A percentile compares a stretch with the other conserved stretches of the same genome.
phyloP scores from a whole-genome alignment of 1,140 invertebrate species.

The Papilio polytes region DNA sequence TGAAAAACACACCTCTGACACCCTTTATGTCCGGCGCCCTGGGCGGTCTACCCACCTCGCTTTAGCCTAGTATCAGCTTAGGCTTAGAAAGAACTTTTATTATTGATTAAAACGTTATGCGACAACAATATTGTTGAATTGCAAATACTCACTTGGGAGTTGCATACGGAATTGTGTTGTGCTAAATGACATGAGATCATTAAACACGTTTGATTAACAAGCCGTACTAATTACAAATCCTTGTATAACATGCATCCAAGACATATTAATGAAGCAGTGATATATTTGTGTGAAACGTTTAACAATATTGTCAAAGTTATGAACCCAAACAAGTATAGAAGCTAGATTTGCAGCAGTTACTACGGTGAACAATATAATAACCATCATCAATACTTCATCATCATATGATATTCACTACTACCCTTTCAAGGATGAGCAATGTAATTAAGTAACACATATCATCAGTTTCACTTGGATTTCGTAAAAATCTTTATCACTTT shows the following conservation, averaged over 20 bases:
- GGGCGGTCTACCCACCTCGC: too few relatives aligned
- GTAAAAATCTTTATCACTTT: too few relatives aligned
- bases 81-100: neutral
- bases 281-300: neutral
- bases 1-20: too few relatives aligned
- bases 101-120: neutral
- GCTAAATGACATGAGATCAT: constrained; percentile 11
- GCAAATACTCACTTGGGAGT: neutral
- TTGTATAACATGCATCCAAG: constrained; percentile 15
- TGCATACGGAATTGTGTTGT: neutral
- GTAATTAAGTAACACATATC: too few relatives aligned
- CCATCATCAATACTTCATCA: too few relatives aligned
- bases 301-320: neutral
- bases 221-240: constrained; percentile 20
- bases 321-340: neutral
- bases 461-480: too few relatives aligned
- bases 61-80: too few relatives aligned
- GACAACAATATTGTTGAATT: neutral
- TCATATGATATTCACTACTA: too few relatives aligned
- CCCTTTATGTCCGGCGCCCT: too few relatives aligned
- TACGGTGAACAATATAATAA: too few relatives aligned
- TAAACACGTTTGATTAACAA: constrained; percentile 19
- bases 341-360: neutral
- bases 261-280: constrained; percentile 15
- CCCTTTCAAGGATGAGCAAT: too few relatives aligned